These are phyloP conservation scores for Eilema sororculum DNA, from an alignment of 2,888 invertebrate species.

Conservation along the genomic window DNA sequence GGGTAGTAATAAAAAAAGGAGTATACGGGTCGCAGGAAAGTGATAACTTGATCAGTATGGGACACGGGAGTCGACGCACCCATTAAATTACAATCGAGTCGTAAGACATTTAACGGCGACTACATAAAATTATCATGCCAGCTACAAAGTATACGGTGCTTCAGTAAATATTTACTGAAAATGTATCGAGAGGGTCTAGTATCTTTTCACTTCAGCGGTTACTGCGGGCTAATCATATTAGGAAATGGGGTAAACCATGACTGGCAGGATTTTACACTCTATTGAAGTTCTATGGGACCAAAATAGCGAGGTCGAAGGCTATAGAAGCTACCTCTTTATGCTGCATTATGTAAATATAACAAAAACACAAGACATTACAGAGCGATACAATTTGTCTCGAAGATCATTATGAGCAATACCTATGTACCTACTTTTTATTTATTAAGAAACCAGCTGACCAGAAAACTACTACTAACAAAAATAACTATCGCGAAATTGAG, in stretches of 20 bases:
- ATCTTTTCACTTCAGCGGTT: conserved; percentile 29
- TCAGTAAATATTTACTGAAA: conserved; percentile 5
- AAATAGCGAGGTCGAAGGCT: conserved; percentile 16
- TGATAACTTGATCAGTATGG: background rate
- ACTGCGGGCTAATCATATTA: conserved; percentile 33
- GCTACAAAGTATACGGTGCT: background rate
- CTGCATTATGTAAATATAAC: conserved; percentile 9
- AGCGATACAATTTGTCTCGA: too few relatives aligned
- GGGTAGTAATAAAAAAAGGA: too few relatives aligned
- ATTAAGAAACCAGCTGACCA: background rate
- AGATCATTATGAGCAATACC: too few relatives aligned
- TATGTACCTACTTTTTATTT: too few relatives aligned
- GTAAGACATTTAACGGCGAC: background rate
- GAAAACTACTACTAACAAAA: background rate
- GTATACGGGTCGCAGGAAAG: background rate
- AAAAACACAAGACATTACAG: background rate
- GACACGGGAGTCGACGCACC: background rate
- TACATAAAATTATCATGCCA: background rate
- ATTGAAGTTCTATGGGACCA: conserved; percentile 33
- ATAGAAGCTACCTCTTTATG: conserved; percentile 3
- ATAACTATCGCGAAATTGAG: background rate
- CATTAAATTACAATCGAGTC: background rate
- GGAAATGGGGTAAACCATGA: conserved; percentile 19
- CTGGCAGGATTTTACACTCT: conserved; percentile 40
- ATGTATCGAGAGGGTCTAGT: background rate